These are phyloP conservation scores for Hyles euphorbiae DNA, from an alignment of 1,140 invertebrate genomes.

Conservation along the genomic window DNA sequence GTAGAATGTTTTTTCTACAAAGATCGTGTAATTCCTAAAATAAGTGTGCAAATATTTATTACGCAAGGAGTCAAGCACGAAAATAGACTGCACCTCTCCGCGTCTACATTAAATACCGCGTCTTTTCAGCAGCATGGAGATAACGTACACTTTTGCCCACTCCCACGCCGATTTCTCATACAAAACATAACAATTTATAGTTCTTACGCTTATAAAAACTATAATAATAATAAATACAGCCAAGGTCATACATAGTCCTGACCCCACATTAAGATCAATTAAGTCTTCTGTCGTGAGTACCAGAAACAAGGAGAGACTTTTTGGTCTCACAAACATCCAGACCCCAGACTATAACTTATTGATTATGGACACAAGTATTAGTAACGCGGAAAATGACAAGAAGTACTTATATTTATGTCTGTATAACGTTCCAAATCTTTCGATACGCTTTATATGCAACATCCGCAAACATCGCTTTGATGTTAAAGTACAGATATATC, in stretches of 20 bases:
- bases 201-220: neutral
- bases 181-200: conserved; percentile 15
- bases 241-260: too few relatives aligned
- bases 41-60: conserved; percentile 41
- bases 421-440: neutral
- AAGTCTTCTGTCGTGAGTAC: too few relatives aligned
- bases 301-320: too few relatives aligned
- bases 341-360: too few relatives aligned
- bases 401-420: too few relatives aligned
- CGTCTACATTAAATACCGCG: conserved; percentile 46
- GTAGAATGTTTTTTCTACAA: too few relatives aligned
- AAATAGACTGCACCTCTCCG: conserved; percentile 40
- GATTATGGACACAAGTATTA: too few relatives aligned
- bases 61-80: conserved; percentile 34
- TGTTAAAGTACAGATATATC: neutral
- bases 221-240: neutral
- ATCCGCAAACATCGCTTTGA: neutral
- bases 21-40: conserved; percentile 28
- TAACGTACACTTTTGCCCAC: conserved; percentile 43
- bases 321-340: too few relatives aligned
- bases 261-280: too few relatives aligned
- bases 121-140: conserved; percentile 36
- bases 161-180: conserved; percentile 37
- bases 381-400: too few relatives aligned
- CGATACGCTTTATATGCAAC: too few relatives aligned